Conservation (phyloP, 1,140 invertebrate genomes). For the Euura lappo region DNA sequence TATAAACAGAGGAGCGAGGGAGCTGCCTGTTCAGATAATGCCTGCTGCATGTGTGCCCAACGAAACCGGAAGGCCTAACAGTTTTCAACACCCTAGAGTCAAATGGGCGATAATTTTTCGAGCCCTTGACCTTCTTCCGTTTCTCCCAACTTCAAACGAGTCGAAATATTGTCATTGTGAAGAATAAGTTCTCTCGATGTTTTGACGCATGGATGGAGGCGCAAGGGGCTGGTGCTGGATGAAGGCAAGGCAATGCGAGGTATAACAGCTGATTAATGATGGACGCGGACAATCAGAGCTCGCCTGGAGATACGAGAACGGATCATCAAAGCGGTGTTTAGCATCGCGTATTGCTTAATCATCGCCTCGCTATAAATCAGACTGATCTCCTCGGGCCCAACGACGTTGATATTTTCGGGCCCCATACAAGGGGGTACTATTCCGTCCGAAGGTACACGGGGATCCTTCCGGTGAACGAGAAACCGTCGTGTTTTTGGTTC, state of each 20-base stretch:
- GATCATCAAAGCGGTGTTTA: conserved; percentile 46
- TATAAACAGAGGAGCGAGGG: conserved; percentile 33
- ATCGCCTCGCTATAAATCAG: conserved; percentile 49
- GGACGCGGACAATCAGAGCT: conserved; percentile 38
- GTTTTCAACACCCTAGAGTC: background rate
- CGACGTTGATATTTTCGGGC: background rate
- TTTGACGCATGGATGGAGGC: background rate
- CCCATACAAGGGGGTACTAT: background rate
- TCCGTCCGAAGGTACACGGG: background rate
- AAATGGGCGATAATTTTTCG: conserved; percentile 3
- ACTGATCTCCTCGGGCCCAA: conserved; percentile 19
- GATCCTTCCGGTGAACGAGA: conserved; percentile 3
- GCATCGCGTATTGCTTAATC: conserved; percentile 46
- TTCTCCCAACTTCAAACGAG: too few relatives aligned
- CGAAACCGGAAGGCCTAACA: background rate
- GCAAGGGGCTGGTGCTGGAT: too few relatives aligned
- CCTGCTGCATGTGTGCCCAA: background rate
- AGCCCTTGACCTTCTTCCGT: background rate
- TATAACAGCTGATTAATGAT: conserved; percentile 45
- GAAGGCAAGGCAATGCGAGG: background rate
- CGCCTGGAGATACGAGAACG: conserved; percentile 24
- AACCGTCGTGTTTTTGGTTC: background rate
- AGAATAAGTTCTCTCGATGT: background rate
- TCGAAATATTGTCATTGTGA: background rate
- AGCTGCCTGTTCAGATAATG: background rate